Percentiles rank a stretch among this genome's conserved stretches.
phyloP scores from a whole-genome alignment of 2,797 vertebrate genomes.

The Notamacropus eugenii region DNA sequence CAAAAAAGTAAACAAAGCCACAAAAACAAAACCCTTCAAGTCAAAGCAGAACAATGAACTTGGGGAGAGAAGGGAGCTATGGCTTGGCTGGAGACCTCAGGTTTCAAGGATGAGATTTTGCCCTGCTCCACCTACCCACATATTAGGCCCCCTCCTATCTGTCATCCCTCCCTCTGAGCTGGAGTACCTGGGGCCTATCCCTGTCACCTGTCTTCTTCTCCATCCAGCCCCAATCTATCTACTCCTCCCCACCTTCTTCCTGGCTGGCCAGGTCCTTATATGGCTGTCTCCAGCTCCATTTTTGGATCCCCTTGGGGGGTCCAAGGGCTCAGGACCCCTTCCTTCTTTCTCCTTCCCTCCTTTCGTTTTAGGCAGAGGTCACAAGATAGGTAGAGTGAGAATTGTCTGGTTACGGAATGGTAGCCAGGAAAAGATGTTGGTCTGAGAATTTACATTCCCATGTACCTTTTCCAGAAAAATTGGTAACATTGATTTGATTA shows the following conservation, averaged over 20 bases:
- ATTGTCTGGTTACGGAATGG: too few species aligned
- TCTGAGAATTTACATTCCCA: too few species aligned
- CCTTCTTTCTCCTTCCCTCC: too few species aligned
- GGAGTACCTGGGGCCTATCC: too few species aligned
- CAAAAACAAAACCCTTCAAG: background rate
- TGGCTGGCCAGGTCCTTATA: too few species aligned
- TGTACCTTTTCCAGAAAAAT: too few species aligned
- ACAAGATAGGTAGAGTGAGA: background rate
- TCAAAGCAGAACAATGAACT: background rate
- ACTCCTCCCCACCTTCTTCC: background rate
- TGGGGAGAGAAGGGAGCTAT: background rate
- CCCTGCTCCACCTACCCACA: background rate
- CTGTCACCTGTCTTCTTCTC: background rate
- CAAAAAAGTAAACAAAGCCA: background rate
- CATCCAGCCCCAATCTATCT: background rate
- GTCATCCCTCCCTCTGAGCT: background rate
- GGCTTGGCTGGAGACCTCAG: background rate
- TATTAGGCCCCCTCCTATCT: background rate
- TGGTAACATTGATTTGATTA: too few species aligned
- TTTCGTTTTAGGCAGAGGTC: background rate
- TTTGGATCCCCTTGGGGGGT: background rate
- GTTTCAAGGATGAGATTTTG: background rate
- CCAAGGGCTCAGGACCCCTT: too few species aligned
- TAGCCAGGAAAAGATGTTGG: too few species aligned
- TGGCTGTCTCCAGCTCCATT: too few species aligned